These are phyloP conservation scores for Molossus molossus DNA, from an alignment of 2,797 vertebrate genomes.

Conservation along the genomic window DNA sequence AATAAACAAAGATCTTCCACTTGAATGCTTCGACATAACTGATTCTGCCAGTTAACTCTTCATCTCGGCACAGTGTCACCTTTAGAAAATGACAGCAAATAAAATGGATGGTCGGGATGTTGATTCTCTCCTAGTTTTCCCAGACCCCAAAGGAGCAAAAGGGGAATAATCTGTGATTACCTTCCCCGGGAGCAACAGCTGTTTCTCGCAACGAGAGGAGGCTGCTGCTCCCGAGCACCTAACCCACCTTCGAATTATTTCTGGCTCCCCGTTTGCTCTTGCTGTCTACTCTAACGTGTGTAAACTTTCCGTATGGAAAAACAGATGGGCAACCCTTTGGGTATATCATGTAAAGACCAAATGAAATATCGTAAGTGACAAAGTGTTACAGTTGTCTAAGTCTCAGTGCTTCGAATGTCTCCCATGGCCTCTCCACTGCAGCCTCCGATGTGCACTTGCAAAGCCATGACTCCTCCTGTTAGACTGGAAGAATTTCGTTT, in stretches of 20 bases:
- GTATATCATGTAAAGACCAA: conserved; percentile 82
- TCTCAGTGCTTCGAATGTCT: conserved; percentile 78
- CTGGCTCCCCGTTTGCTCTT: conserved; percentile 66
- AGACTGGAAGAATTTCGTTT: conserved; percentile 70
- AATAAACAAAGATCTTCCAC: conserved; percentile 52
- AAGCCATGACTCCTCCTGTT: conserved; percentile 31
- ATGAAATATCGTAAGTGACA: conserved; percentile 83
- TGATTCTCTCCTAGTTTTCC: conserved; percentile 64
- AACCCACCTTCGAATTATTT: conserved; percentile 56
- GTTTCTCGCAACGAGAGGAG: conserved; percentile 66
- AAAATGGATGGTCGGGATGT: background rate
- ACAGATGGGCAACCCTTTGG: conserved; percentile 70
- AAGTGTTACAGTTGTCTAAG: conserved; percentile 82
- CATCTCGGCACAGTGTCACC: conserved; percentile 48
- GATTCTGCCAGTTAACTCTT: conserved; percentile 43
- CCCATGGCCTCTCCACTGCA: conserved; percentile 69
- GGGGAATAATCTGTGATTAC: background rate
- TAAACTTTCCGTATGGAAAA: conserved; percentile 81
- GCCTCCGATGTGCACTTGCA: conserved; percentile 56
- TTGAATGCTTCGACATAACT: conserved; percentile 30
- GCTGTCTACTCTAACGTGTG: conserved; percentile 51
- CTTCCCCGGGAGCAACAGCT: conserved; percentile 71
- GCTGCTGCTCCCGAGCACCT: background rate
- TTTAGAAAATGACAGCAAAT: conserved; percentile 61
- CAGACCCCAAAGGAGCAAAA: conserved; percentile 1